These are phyloP conservation scores for Acanthis flammea DNA, from an alignment of 2,797 vertebrate genomes.

Conservation along the genomic window DNA sequence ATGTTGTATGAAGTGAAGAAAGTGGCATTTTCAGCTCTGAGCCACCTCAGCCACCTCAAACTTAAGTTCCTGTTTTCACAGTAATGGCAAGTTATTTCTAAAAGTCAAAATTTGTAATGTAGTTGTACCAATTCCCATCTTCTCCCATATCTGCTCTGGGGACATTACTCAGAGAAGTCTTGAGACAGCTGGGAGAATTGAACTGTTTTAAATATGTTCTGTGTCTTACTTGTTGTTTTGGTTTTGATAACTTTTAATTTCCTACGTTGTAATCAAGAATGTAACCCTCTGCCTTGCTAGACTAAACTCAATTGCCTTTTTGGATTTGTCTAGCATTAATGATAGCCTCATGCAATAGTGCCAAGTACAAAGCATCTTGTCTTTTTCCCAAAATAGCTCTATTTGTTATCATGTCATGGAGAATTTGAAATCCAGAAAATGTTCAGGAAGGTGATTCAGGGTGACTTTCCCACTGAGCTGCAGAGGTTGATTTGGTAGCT, in stretches of 20 bases:
- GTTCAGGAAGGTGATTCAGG: neutral
- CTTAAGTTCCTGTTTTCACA: neutral
- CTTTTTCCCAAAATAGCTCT: neutral
- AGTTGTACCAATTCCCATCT: neutral
- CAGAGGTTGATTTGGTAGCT: neutral
- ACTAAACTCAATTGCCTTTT: neutral
- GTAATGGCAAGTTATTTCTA: neutral
- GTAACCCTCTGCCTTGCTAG: neutral
- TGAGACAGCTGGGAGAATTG: neutral
- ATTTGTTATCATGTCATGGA: neutral
- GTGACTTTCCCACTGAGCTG: neutral
- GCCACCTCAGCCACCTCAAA: neutral
- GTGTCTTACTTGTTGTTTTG: neutral
- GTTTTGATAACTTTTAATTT: slow-evolving; percentile 20
- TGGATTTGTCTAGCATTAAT: neutral
- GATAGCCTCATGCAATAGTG: neutral
- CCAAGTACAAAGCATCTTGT: neutral
- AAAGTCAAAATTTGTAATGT: neutral
- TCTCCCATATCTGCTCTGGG: neutral
- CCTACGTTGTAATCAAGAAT: neutral
- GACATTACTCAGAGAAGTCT: neutral
- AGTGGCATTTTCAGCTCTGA: neutral
- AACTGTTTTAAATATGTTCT: slow-evolving; percentile 16
- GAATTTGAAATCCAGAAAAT: neutral
- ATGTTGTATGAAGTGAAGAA: neutral